Percentiles rank a stretch among this genome's conserved stretches.
Conservation (phyloP, 2,888 invertebrate species). For the Lithophane ornitopus region DNA sequence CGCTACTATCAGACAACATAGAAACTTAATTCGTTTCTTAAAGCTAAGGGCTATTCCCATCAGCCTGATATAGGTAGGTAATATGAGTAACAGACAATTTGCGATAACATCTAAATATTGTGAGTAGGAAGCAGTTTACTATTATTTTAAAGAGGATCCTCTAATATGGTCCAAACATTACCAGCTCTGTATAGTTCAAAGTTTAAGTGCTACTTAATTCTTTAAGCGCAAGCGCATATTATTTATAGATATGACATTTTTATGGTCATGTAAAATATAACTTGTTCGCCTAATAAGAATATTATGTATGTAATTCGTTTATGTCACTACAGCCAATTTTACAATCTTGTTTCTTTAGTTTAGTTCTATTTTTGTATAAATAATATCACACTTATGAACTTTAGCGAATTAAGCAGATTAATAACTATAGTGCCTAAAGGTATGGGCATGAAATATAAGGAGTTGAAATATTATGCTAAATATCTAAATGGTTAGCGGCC, state of each 20-base stretch:
- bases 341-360: conserved; percentile 28
- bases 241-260: conserved; percentile 58
- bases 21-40: background rate
- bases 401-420: conserved; percentile 36
- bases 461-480: conserved; percentile 36
- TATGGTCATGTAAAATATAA: conserved; percentile 61
- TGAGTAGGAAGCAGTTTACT: background rate
- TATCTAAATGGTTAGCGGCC: conserved; percentile 8
- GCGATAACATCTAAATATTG: background rate
- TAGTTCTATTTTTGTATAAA: conserved; percentile 39
- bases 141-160: conserved; percentile 20
- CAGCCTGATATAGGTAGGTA: background rate
- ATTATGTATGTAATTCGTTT: conserved; percentile 59
- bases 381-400: conserved; percentile 35
- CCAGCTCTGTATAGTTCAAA: conserved; percentile 50
- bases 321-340: conserved; percentile 43
- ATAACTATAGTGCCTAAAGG: conserved; percentile 22
- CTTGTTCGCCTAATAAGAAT: conserved; percentile 44
- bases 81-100: background rate
- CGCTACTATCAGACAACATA: too few species aligned
- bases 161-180: conserved; percentile 21
- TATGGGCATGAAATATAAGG: background rate
- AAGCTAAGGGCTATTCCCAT: too few species aligned
- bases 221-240: conserved; percentile 37
- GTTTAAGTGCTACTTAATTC: conserved; percentile 54